A percentile compares a stretch with the other conserved stretches of the same genome.
Conservation (phyloP, 2,888 invertebrate species). For the Bursaphelenchus okinawaensis region DNA sequence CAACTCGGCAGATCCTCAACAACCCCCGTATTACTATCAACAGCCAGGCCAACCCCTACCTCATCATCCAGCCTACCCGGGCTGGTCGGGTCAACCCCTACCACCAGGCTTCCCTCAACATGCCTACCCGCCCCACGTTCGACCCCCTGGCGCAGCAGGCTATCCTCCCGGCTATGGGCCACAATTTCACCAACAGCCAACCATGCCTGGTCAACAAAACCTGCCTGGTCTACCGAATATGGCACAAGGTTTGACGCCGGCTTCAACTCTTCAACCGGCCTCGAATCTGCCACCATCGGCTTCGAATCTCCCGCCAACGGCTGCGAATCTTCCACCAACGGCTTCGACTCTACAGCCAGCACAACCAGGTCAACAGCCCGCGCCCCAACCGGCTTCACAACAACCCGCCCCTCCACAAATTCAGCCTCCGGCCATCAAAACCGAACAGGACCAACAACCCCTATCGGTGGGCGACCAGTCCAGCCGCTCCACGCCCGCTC, state of each 20-base stretch:
- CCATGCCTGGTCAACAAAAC: not conserved
- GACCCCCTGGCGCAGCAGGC: not conserved
- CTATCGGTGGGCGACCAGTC: not conserved
- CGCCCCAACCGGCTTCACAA: constrained; percentile 15
- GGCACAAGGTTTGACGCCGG: not conserved
- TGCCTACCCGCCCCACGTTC: constrained; percentile 3
- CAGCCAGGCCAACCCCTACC: not conserved
- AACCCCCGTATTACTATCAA: not conserved
- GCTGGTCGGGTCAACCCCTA: not conserved
- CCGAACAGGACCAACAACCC: constrained; percentile 1
- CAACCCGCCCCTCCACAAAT: constrained; percentile 13
- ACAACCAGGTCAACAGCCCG: constrained; percentile 5
- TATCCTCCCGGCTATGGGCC: not conserved
- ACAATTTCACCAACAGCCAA: not conserved
- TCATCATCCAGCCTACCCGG: not conserved
- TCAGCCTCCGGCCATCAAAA: not conserved
- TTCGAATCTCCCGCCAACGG: too few species aligned
- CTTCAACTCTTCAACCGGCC: constrained; percentile 19
- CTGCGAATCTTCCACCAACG: too few species aligned
- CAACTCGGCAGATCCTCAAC: not conserved
- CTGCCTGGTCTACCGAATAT: constrained; percentile 17
- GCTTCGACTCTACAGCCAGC: too few species aligned
- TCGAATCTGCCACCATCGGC: too few species aligned
- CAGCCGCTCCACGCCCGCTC: not conserved
- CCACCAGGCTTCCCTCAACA: not conserved